Evolutionary conservation across 1,140 invertebrate species (phyloP).

Genomic region (Dendrolimus kikuchii): DNA sequence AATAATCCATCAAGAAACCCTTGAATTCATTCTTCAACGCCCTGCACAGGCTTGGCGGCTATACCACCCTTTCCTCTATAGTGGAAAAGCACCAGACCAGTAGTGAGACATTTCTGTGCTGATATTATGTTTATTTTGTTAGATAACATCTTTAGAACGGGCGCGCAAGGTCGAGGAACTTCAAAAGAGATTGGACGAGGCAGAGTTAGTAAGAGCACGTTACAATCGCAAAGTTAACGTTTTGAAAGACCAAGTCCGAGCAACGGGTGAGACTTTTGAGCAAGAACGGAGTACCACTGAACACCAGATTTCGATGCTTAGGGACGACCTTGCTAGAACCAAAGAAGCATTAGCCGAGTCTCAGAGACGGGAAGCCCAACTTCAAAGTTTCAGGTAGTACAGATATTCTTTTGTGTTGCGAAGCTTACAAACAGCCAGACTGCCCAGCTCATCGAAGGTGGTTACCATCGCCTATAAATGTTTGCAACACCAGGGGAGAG

Average conservation of each 20-base stretch:
- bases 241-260: conserved; percentile 77
- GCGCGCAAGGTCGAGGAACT: conserved; percentile 88
- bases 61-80: too few relatives aligned
- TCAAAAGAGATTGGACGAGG: conserved; percentile 82
- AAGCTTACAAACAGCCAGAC: too few relatives aligned
- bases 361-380: conserved; percentile 80
- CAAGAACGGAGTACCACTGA: conserved; percentile 80
- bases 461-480: too few relatives aligned
- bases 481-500: too few relatives aligned
- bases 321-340: conserved; percentile 80
- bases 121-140: conserved; percentile 2
- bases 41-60: too few relatives aligned
- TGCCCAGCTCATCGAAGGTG: too few relatives aligned
- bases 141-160: conserved; percentile 87
- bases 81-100: too few relatives aligned
- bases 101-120: too few relatives aligned
- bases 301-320: conserved; percentile 77
- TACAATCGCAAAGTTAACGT: conserved; percentile 81
- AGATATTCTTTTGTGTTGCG: too few relatives aligned
- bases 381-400: conserved; percentile 77
- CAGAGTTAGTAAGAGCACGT: conserved; percentile 79
- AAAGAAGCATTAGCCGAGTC: conserved; percentile 82
- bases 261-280: conserved; percentile 77
- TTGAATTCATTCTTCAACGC: too few relatives aligned
- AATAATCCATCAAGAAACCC: too few relatives aligned